Base-by-base conservation (phyloP, 2,888 invertebrate species). In the Scotopteryx bipunctaria region DNA sequence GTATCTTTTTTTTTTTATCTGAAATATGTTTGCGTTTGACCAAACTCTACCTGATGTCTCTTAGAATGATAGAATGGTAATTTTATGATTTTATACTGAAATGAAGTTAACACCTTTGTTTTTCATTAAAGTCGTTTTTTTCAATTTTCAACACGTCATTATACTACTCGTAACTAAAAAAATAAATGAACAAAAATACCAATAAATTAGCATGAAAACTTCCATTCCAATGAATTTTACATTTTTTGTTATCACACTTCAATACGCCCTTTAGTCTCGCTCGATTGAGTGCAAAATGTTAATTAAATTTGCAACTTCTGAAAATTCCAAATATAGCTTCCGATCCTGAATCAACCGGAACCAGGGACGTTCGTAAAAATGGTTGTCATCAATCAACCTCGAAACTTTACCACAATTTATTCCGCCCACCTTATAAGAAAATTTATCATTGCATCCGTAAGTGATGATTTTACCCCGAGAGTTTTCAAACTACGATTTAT, bases 371-470 rank as follows among this genome's bases (percentile, higher is more conserved):
- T 41, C 19, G 16, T 43, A 48, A 53, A 70, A 63, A 69, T 70
- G 37, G 65, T 40, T 43, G 48, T 40, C 66, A 67, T 71, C 59
- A 61, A 70, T 71, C 70, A 68, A 55, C 54, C 41, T 53, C 49
- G 57, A 55, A 61, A 63, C 57, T 63, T 66, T 55, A 45, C 56
- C 51, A 15, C 43, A 55, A 63, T 64, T 63, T 63, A 57, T 64
- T 60, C 40, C 32, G 48, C 50, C 47, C 55, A 63, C 61, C 55
- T 62, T 23, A 31, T 19, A 33, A 46, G 9, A 4, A 19, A 27
- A 47, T 38, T 23, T 47, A 32, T 33, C 13, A 47, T 40, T 40
- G 33, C 8, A 4, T n/a, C 17, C 13, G 33, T 33, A 21, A 35
- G 35, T 27, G 5, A 40, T 13, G 13, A 29, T 37, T 45, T 23